A percentile compares a stretch with the other conserved stretches of the same genome.
These are phyloP conservation scores for Odontesthes bonariensis DNA, from an alignment of 2,113 vertebrate genomes.

Conservation along the genomic window DNA sequence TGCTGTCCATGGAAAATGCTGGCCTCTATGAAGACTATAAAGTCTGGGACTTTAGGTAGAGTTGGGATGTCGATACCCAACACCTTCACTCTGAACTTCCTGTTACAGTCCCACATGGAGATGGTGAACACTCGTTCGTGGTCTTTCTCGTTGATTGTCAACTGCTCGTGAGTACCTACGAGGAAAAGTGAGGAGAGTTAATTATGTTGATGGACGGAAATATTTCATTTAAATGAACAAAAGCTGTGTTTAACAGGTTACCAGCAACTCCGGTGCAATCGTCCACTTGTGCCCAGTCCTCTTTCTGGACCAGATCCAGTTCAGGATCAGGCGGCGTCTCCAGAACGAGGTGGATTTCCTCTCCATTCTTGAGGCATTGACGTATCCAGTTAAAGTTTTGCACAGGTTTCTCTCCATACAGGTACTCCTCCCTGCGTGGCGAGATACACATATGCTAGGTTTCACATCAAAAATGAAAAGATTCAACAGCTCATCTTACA, in stretches of 20 bases:
- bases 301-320: constrained; percentile 90
- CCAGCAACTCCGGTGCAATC: constrained; percentile 96
- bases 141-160: constrained; percentile 96
- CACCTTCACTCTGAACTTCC: constrained; percentile 95
- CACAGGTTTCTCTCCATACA: constrained; percentile 90
- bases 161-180: constrained; percentile 91
- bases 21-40: constrained; percentile 93
- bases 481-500: neutral
- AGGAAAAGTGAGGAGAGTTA: neutral
- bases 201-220: neutral
- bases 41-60: constrained; percentile 90
- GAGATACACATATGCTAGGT: neutral
- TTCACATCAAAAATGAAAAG: neutral
- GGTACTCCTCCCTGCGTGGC: constrained; percentile 88
- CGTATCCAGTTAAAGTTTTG: constrained; percentile 96
- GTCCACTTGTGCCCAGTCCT: constrained; percentile 97
- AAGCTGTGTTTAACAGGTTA: neutral
- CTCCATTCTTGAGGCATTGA: constrained; percentile 93
- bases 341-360: constrained; percentile 95
- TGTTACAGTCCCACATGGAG: constrained; percentile 97
- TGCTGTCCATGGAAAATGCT: constrained; percentile 97
- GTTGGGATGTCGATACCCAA: constrained; percentile 94
- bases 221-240: neutral
- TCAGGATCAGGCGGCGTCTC: constrained; percentile 87
- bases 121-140: constrained; percentile 97